Evolutionary conservation across 1,140 invertebrate species (phyloP).

Genomic region (Scaptomyza pallida): DNA sequence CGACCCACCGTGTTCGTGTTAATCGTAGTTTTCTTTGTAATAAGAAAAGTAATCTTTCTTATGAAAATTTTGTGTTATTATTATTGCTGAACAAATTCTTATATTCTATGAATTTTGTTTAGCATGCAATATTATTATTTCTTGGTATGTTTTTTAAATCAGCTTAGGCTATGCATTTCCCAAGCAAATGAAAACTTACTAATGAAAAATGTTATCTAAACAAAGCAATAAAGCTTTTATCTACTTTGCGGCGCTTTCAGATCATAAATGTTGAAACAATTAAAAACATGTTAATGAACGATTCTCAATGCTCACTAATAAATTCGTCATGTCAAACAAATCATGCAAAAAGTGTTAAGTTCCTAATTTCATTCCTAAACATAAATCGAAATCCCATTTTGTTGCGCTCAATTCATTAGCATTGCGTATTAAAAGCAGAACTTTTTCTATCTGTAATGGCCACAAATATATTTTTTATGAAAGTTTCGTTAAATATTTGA

Average conservation of each 20-base stretch:
- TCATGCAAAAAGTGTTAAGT: too few relatives aligned
- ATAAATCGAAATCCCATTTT: not conserved
- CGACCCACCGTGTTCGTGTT: too few relatives aligned
- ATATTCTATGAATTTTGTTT: too few relatives aligned
- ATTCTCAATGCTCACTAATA: conserved; percentile 74
- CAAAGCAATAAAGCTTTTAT: not conserved
- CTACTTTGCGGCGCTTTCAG: conserved; percentile 8
- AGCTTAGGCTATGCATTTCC: too few relatives aligned
- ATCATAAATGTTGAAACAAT: conserved; percentile 14
- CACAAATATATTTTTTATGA: conserved; percentile 32
- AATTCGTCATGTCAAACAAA: conserved; percentile 62
- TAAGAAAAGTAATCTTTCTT: too few relatives aligned
- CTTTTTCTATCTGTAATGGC: conserved; percentile 34
- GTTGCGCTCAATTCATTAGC: conserved; percentile 53
- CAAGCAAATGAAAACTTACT: not conserved
- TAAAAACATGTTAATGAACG: conserved; percentile 49
- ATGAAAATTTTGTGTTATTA: too few relatives aligned
- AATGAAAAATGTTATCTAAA: too few relatives aligned
- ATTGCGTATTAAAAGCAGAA: conserved; percentile 64
- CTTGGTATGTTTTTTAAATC: too few relatives aligned
- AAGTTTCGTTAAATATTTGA: conserved; percentile 35
- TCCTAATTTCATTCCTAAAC: conserved; percentile 18
- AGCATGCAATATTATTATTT: too few relatives aligned
- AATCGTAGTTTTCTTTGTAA: too few relatives aligned
- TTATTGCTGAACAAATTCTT: too few relatives aligned